Conservation (phyloP, 1,140 invertebrate genomes). For the Drosophila virilis region DNA sequence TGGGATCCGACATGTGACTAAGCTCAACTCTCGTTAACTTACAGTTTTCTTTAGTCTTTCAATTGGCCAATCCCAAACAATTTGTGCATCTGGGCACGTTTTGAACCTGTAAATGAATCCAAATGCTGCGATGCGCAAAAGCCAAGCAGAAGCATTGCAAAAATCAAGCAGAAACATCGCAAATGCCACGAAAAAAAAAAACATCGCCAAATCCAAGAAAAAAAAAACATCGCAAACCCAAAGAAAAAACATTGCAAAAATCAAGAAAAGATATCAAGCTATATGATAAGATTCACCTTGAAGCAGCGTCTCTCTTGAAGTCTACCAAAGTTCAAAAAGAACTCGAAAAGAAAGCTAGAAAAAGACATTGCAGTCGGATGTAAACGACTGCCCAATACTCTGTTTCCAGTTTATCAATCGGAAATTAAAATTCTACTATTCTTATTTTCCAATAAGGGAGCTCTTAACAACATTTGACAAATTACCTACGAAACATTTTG, state of each 20-base stretch:
- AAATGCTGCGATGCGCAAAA: slow-evolving; percentile 35
- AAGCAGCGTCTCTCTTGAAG: neutral
- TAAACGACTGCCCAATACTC: neutral
- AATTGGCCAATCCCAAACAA: neutral
- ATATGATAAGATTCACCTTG: neutral
- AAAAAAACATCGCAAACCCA: no score
- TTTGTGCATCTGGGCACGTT: slow-evolving; percentile 12
- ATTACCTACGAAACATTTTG: no score
- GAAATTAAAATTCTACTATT: neutral
- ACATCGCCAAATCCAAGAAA: no score
- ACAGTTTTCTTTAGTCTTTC: neutral
- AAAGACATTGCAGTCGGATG: no score
- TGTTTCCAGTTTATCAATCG: neutral
- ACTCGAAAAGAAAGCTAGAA: no score
- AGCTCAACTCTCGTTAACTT: neutral
- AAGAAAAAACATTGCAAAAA: neutral
- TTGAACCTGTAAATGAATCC: neutral
- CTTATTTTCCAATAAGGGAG: no score
- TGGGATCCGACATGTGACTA: slow-evolving; percentile 18
- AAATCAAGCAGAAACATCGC: no score
- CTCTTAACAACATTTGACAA: no score
- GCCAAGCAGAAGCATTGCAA: neutral
- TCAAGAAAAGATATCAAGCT: neutral
- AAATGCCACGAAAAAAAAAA: no score
- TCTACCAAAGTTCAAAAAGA: no score